Base-by-base conservation (phyloP, 1,140 invertebrate species). In the Cyrtorhinus lividipennis region DNA sequence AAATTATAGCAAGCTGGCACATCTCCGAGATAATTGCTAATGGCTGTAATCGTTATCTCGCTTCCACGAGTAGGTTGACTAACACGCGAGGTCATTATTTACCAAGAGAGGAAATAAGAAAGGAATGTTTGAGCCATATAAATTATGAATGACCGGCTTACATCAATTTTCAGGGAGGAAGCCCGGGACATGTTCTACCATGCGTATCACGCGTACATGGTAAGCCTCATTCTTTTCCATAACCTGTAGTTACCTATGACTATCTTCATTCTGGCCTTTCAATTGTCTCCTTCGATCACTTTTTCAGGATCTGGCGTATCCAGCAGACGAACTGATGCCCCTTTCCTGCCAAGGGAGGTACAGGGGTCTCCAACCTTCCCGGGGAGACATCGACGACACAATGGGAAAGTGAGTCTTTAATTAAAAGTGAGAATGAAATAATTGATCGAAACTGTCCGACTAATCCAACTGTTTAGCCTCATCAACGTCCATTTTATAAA, bases 271-370 rank as follows among this genome's bases (percentile, higher is more conserved):
- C 22, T 22, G 8, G 22, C 22, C 22, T 58, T 25, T 58, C 25
- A 2, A 24, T 5, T n/a, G n/a, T n/a, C n/a, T n/a, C n/a, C n/a
- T n/a, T n/a, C n/a, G n/a, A n/a, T n/a, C n/a, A 25, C 62, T 69
- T 64, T 70, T 72, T 5, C 66, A 81, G 79, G 82, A 89, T 67
- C 90, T 97, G 81, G 95, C 95, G 18, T 98, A 92, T 79, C 95
- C 95, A 63, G 94, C 94, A 24, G 95, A 99, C 81, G 95, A 98
- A 76, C 76, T 99, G 53, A 97, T 98, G 94, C 95, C 95, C 1
- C 77, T 99, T 24, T 93, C 87, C 72, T 99, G 95, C 74, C 85
- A 88, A 72, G 95, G 94, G 44, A 77, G 95, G 60, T 95, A 86
- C 73, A 77, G 94, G 68, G 89, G 88, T 3, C 79, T 86, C 23